These are phyloP conservation scores for Tangara arthus DNA, from an alignment of 2,797 vertebrate species.

Conservation along the genomic window DNA sequence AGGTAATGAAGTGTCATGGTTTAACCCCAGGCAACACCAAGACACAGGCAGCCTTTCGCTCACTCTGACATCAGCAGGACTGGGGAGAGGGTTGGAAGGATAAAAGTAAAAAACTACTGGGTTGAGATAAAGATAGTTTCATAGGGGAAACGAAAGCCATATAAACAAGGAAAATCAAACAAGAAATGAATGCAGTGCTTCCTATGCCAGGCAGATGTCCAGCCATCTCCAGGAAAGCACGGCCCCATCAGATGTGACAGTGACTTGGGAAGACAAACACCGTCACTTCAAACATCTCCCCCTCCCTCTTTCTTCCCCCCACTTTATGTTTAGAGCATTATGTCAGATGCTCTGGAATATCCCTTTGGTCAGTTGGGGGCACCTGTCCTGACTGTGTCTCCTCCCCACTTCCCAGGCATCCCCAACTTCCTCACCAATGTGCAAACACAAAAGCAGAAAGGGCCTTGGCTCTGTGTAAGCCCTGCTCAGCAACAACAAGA, in stretches of 20 bases:
- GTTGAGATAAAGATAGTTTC: background rate
- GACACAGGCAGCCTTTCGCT: accelerated
- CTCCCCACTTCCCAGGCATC: accelerated
- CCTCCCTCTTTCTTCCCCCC: background rate
- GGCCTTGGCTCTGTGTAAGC: background rate
- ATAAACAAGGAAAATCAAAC: background rate
- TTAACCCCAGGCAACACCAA: background rate
- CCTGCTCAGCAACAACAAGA: background rate
- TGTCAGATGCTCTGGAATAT: background rate
- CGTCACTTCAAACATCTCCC: no score
- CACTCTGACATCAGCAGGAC: accelerated
- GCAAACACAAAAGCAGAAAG: background rate
- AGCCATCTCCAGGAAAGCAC: background rate
- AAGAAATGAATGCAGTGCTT: background rate
- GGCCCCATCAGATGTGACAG: accelerated
- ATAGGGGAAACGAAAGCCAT: background rate
- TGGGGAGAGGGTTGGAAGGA: background rate
- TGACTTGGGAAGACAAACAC: background rate
- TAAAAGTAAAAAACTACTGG: background rate
- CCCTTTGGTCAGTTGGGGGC: accelerated
- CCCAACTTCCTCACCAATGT: accelerated
- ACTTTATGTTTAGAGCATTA: accelerated
- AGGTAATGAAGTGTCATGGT: background rate
- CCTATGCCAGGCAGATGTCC: background rate
- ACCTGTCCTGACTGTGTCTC: background rate